Percentiles rank a stretch among this genome's conserved stretches.
Conservation (phyloP, 2,888 invertebrate species). For the Drosophila gaucha region DNA sequence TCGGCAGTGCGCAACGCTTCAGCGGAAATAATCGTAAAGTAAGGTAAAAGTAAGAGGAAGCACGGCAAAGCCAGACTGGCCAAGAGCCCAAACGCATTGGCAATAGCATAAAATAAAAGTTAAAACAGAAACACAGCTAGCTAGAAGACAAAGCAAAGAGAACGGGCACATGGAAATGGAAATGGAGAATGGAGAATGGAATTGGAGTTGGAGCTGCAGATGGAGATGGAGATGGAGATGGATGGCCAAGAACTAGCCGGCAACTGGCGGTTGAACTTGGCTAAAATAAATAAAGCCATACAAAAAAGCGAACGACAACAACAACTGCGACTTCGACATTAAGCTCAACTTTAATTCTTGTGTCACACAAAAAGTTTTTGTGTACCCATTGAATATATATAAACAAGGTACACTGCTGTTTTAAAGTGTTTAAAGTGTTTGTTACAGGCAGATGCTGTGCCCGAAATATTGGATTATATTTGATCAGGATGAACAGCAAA, state of each 20-base stretch:
- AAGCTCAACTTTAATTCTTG: constrained; percentile 53
- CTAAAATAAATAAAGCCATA: constrained; percentile 78
- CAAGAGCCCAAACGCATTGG: constrained; percentile 34
- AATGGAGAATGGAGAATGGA: constrained; percentile 44
- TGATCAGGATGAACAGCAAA: no score
- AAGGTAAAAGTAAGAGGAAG: constrained; percentile 49
- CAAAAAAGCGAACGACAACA: constrained; percentile 32
- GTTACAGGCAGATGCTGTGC: no score
- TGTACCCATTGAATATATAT: neutral
- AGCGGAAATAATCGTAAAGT: constrained; percentile 79
- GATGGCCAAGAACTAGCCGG: constrained; percentile 38
- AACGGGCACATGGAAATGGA: constrained; percentile 43
- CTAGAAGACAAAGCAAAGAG: constrained; percentile 20
- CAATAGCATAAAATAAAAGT: constrained; percentile 71
- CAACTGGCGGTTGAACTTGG: constrained; percentile 69
- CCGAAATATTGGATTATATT: no score
- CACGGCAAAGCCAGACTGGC: constrained; percentile 6
- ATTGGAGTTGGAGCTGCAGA: constrained; percentile 14
- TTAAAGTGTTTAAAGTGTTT: no score
- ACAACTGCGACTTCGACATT: constrained; percentile 16
- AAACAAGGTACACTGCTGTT: neutral
- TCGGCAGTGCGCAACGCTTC: constrained; percentile 69
- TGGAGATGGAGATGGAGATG: constrained; percentile 3
- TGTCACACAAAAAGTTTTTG: constrained; percentile 51
- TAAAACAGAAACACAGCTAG: constrained; percentile 51